Conservation (phyloP, 2,888 invertebrate genomes). For the Oithona nana region DNA sequence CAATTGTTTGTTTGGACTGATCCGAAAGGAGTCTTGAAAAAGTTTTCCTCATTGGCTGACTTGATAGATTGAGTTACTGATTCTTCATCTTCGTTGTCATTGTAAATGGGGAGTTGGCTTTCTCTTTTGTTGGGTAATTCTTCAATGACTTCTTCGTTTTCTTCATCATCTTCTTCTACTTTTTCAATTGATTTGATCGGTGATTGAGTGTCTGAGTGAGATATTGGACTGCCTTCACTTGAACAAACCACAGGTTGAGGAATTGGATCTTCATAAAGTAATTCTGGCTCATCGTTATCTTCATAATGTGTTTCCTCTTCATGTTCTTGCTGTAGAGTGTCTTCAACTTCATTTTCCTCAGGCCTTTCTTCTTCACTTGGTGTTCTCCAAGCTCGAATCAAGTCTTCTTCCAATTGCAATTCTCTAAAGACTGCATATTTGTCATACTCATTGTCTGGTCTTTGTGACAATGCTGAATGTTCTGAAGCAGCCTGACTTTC, state of each 20-base stretch:
- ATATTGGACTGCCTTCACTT: conserved; percentile 14
- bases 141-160: background rate
- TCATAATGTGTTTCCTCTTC: background rate
- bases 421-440: conserved; percentile 74
- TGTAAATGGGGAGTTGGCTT: background rate
- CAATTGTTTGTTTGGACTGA: background rate
- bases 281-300: background rate
- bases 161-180: conserved; percentile 1
- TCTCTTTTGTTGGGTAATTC: conserved; percentile 3
- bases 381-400: conserved; percentile 12
- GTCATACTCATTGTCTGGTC: conserved; percentile 33
- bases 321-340: background rate
- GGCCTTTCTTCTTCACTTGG: background rate
- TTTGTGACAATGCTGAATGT: background rate
- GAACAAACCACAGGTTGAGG: conserved; percentile 3
- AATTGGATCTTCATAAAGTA: background rate
- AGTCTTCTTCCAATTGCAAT: conserved; percentile 46
- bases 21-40: background rate
- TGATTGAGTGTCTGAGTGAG: background rate
- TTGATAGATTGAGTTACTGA: background rate
- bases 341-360: conserved; percentile 5
- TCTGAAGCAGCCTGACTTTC: background rate
- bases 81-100: background rate
- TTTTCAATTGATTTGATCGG: background rate
- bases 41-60: background rate